Evolutionary conservation across 2,113 vertebrate species (phyloP).

Genomic region (Thinocorus orbignyianus): DNA sequence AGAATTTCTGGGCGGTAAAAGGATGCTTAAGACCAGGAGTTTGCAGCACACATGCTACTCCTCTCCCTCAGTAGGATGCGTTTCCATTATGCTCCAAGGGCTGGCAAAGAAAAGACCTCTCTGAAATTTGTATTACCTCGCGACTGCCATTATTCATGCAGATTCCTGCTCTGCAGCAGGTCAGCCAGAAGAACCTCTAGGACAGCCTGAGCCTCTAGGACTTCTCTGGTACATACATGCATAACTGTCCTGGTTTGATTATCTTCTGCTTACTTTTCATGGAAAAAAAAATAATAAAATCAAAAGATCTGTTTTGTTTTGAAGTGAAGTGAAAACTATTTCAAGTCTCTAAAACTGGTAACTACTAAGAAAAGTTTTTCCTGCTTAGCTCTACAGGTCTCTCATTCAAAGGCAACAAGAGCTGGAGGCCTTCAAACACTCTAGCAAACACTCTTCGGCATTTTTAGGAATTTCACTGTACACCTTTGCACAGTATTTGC

Average conservation of each 20-base stretch:
- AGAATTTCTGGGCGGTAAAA: background rate
- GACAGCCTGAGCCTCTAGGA: background rate
- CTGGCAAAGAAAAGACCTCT: background rate
- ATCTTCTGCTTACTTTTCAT: background rate
- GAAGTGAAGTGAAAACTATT: background rate
- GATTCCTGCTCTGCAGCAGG: background rate
- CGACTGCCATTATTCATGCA: fast-evolving
- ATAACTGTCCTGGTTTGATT: background rate
- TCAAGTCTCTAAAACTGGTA: background rate
- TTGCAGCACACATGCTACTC: background rate
- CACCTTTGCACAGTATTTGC: background rate
- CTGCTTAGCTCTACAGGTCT: background rate
- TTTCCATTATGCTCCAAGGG: background rate
- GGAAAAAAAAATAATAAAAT: background rate
- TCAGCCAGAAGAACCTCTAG: background rate
- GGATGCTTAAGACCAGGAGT: background rate
- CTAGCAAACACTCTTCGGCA: background rate
- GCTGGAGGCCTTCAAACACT: background rate
- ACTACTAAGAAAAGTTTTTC: background rate
- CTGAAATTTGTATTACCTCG: background rate
- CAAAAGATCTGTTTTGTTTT: background rate
- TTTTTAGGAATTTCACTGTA: background rate
- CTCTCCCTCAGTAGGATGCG: background rate
- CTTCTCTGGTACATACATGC: fast-evolving
- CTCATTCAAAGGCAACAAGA: background rate